Conservation (phyloP, 2,797 vertebrate species). For the Sebastes nivosus region DNA sequence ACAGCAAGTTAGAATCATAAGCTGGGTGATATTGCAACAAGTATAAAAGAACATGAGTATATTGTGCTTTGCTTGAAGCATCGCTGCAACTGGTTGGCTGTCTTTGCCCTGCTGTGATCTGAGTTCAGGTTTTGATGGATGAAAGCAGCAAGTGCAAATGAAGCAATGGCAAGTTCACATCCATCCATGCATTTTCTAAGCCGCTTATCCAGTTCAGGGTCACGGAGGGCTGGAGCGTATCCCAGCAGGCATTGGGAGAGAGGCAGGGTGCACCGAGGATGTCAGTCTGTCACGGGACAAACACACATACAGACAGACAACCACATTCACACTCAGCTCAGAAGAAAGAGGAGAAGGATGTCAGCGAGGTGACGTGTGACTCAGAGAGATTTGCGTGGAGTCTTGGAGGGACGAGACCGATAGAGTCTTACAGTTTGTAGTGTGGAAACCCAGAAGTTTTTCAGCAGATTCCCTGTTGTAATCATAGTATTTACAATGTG, state of each 20-base stretch:
- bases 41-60: background rate
- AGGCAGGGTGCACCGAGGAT: background rate
- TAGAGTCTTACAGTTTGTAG: background rate
- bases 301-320: background rate
- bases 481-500: background rate
- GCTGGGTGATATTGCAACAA: background rate
- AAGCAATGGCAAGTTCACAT: constrained; percentile 30
- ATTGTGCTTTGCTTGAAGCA: background rate
- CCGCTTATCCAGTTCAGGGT: constrained; percentile 34
- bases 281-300: background rate
- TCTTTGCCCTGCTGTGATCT: background rate
- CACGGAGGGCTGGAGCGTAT: background rate
- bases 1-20: background rate
- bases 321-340: background rate
- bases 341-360: background rate
- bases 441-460: background rate
- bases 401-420: background rate
- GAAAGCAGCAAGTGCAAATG: constrained; percentile 17
- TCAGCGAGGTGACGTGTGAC: background rate
- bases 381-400: background rate
- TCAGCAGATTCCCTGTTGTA: background rate
- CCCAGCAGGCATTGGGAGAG: background rate
- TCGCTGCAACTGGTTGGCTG: background rate
- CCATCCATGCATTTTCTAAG: constrained; percentile 32
- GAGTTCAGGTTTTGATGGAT: constrained; percentile 16